Base-by-base conservation (phyloP, 2,888 invertebrate species). In the Chromoteleia sp. region DNA sequence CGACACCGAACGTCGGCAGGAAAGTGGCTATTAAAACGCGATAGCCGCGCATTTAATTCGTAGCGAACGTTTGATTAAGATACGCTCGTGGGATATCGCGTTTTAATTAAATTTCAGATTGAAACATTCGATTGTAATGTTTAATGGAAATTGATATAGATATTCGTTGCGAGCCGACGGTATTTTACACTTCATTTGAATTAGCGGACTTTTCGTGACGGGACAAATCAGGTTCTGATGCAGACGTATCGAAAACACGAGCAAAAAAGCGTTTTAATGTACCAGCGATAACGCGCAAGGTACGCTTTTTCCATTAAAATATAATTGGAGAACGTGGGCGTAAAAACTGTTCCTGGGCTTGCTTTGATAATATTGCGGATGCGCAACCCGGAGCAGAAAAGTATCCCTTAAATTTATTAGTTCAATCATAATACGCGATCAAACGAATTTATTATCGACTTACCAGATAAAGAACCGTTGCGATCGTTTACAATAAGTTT, bases 71-170 rank as follows among this genome's bases (percentile, higher is more conserved):
- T 61, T 59, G 70, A 59, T 59, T 54, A 68, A 54, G 29, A 70
- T 70, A 45, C 45, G 45, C 33, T 15, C 56, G 36, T 12, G 21
- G 52, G 21, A 43, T 52, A 43, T 33, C 10, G 45, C 30, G 33
- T 59, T 76, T 59, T 67, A 76, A 61, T 77, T 77, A 61, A 63
- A 56, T 56, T 70, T 68, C 54, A 61, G 70, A 61, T 77, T 67
- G 67, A 6, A 76, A 36, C 58, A 45, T 21, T 21, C 30, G 76
- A 63, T 65, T 63, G 56, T 58, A 58, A 58, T 67, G 58, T 67
- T 75, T 56, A 74, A 74, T 63, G 67, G 75, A 75, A 67, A 58
- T 58, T 50, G 54, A 74, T 63, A 52, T 19, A 59, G 74, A 56
- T 71, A 48, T 48, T 63, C 10, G 12, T 10, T 5, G 1, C 17